Evolutionary conservation across 2,113 vertebrate genomes (phyloP).

Genomic region (Neofelis nebulosa): DNA sequence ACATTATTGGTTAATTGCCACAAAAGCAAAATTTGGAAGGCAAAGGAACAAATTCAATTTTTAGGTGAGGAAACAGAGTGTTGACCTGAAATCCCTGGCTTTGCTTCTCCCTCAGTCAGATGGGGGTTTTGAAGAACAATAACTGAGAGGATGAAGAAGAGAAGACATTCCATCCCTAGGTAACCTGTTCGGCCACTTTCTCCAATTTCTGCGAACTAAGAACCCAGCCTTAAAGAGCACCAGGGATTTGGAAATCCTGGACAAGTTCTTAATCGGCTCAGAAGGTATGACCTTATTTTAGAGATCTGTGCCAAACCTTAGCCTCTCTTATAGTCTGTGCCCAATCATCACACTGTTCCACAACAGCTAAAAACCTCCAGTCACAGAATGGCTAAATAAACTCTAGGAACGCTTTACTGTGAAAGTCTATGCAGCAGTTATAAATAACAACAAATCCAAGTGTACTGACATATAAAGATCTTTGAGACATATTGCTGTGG

Average conservation of each 20-base stretch:
- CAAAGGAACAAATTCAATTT: not conserved
- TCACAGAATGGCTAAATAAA: not conserved
- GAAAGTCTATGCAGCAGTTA: not conserved
- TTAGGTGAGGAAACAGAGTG: not conserved
- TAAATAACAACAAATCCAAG: slow-evolving; percentile 42
- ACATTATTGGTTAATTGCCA: slow-evolving; percentile 29
- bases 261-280: not conserved
- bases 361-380: not conserved
- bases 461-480: not conserved
- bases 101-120: not conserved
- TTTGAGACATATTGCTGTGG: not conserved
- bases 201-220: not conserved
- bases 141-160: not conserved
- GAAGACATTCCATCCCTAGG: not conserved
- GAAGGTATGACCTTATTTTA: not conserved
- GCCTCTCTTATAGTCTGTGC: not conserved
- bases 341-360: not conserved
- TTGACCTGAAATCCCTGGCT: not conserved
- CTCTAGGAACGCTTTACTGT: not conserved
- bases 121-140: not conserved
- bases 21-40: not conserved
- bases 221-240: not conserved
- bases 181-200: not conserved
- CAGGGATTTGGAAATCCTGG: not conserved
- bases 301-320: not conserved